Evolutionary conservation across 2,113 vertebrate species (phyloP).

Genomic region (Montifringilla adamsi): DNA sequence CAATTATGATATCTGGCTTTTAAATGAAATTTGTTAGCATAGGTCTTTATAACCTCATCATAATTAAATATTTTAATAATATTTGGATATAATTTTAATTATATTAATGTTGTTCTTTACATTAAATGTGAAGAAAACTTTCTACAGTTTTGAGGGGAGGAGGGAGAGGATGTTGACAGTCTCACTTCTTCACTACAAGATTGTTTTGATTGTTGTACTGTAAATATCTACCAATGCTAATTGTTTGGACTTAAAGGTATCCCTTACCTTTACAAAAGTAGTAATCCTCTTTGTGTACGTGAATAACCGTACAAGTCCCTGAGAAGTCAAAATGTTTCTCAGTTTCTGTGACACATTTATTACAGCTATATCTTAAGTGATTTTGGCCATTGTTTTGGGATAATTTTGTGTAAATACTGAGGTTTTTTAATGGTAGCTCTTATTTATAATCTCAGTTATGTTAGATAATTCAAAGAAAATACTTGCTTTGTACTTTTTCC

Average conservation of each 20-base stretch:
- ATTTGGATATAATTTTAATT: not conserved
- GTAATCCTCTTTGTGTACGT: not conserved
- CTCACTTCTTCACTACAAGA: not conserved
- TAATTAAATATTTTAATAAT: not conserved
- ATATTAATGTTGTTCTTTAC: not conserved
- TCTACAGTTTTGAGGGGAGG: not conserved
- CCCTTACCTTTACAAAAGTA: not conserved
- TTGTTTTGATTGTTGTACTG: not conserved
- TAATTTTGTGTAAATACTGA: not conserved
- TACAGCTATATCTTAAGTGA: not conserved
- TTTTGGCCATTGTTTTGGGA: not conserved
- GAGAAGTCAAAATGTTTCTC: not conserved
- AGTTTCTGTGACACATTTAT: not conserved
- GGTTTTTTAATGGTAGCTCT: rapidly evolving
- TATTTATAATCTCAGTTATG: not conserved
- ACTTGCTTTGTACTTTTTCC: not conserved
- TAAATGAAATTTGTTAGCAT: not conserved
- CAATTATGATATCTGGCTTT: not conserved
- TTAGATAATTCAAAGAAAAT: constrained; percentile 9
- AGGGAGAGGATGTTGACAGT: not conserved
- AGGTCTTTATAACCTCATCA: not conserved
- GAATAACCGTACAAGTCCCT: not conserved
- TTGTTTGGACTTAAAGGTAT: not conserved
- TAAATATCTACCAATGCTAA: not conserved
- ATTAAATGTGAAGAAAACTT: not conserved